Conservation (phyloP, 1,140 invertebrate species). For the Trichonephila clavata region DNA sequence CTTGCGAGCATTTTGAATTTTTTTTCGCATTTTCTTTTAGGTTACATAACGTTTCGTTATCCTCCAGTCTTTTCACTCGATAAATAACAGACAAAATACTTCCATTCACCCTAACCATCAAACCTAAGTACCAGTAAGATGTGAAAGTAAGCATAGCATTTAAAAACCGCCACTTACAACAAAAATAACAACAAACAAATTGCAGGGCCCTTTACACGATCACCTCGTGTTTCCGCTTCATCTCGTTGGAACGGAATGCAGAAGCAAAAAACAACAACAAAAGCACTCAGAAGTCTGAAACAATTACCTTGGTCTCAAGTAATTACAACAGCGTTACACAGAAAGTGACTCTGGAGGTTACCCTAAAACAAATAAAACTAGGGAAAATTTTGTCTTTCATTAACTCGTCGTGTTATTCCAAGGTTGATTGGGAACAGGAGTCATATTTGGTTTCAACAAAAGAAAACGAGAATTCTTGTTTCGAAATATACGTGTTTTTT, state of each 20-base stretch:
- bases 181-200: not conserved
- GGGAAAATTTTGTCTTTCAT: slow-evolving; percentile 36
- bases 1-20: no score
- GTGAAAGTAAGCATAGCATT: not conserved
- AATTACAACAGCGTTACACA: slow-evolving; percentile 41
- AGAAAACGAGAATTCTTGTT: no score
- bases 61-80: no score
- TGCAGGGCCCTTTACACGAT: not conserved
- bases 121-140: not conserved
- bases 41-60: no score
- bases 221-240: not conserved
- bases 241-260: not conserved
- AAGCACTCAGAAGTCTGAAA: slow-evolving; percentile 46
- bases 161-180: not conserved
- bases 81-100: no score
- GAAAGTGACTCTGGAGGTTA: slow-evolving; percentile 29
- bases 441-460: no score
- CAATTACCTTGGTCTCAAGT: slow-evolving; percentile 54
- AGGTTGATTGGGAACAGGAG: not conserved
- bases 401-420: slow-evolving; percentile 13
- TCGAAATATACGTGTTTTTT: no score
- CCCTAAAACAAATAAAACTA: slow-evolving; percentile 14
- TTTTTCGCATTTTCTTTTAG: no score
- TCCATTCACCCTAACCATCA: not conserved
- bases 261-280: slow-evolving; percentile 50